phyloP scores from a whole-genome alignment of 2,113 vertebrate species.

The Fukomys damarensis region DNA sequence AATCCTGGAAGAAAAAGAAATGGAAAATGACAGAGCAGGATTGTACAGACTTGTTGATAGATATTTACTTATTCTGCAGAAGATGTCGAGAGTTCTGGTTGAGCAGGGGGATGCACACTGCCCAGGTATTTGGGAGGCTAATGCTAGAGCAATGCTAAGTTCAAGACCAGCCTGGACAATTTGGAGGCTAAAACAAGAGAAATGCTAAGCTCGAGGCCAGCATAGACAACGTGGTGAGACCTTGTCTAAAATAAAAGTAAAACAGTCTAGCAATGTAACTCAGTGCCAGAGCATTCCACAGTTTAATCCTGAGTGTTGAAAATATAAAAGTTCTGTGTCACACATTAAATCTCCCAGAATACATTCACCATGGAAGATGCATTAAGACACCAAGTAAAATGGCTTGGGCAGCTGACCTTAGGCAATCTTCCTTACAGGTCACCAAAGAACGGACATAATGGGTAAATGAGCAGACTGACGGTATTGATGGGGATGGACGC shows the following conservation, averaged over 20 bases:
- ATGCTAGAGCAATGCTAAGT: background rate
- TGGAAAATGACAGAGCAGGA: background rate
- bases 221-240: background rate
- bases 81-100: background rate
- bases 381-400: background rate
- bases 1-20: background rate
- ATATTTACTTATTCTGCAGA: background rate
- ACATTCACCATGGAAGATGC: background rate
- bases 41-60: background rate
- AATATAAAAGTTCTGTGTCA: background rate
- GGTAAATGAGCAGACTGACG: background rate
- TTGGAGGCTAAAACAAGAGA: no score
- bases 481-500: background rate
- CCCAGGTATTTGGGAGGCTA: background rate
- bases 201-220: no score
- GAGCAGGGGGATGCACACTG: background rate
- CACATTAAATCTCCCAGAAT: background rate
- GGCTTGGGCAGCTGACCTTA: background rate
- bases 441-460: background rate
- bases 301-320: background rate
- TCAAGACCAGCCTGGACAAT: background rate
- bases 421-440: background rate
- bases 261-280: background rate
- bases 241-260: background rate
- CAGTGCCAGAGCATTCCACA: background rate